Evolutionary conservation across 2,113 vertebrate genomes (phyloP).

Genomic region (Elanus axillaris): DNA sequence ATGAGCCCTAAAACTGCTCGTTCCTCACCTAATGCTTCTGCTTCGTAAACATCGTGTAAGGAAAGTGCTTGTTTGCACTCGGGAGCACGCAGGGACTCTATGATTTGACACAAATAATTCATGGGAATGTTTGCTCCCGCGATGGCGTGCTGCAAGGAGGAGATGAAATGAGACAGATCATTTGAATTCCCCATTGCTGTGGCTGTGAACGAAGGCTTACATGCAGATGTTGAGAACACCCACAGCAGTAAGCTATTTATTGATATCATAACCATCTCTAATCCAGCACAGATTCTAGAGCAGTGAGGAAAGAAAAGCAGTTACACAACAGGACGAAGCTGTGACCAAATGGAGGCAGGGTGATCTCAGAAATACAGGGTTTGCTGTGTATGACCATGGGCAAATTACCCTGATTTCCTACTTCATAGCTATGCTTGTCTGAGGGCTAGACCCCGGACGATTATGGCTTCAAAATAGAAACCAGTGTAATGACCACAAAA

Average conservation of each 20-base stretch:
- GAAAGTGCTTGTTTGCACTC: not conserved
- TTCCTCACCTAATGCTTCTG: not conserved
- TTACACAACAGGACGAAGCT: not conserved
- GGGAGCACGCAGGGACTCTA: fast-evolving
- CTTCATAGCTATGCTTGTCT: not conserved
- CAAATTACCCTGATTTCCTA: not conserved
- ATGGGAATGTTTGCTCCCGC: not conserved
- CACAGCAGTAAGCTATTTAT: not conserved
- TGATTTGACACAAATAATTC: not conserved
- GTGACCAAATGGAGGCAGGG: not conserved
- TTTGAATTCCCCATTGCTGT: not conserved
- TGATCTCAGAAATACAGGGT: not conserved
- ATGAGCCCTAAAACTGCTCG: not conserved
- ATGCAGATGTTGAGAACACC: not conserved
- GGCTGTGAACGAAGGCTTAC: not conserved
- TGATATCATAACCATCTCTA: not conserved
- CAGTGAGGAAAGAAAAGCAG: not conserved
- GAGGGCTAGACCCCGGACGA: not conserved
- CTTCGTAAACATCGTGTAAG: not conserved
- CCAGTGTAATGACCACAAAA: not conserved
- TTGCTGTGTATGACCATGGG: not conserved
- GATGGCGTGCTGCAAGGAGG: not conserved
- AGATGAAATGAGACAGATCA: not conserved
- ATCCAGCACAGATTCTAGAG: not conserved
- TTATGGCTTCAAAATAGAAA: not conserved